A percentile compares a stretch with the other conserved stretches of the same genome.
phyloP scores from a whole-genome alignment of 2,113 vertebrate species.

The Ceyx melanurus region DNA sequence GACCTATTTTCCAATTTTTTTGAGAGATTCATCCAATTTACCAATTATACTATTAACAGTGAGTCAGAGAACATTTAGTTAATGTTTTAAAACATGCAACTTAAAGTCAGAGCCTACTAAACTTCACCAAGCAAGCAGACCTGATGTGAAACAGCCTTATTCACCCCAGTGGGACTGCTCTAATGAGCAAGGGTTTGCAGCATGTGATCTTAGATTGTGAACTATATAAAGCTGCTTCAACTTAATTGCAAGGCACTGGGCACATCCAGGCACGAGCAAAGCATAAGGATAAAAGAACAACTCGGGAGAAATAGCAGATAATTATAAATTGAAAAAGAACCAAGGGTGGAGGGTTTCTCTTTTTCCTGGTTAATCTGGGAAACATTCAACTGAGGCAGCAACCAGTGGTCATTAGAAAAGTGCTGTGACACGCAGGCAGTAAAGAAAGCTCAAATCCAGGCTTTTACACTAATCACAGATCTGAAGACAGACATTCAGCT shows the following conservation, averaged over 20 bases:
- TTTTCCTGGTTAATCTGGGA: constrained; percentile 6
- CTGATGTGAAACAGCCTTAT: not conserved
- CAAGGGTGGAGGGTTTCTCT: constrained; percentile 4
- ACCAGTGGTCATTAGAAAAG: constrained; percentile 39
- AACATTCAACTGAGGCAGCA: constrained; percentile 13
- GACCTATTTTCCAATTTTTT: not conserved
- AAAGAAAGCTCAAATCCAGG: constrained; percentile 1
- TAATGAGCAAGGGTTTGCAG: constrained; percentile 23
- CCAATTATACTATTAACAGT: not conserved
- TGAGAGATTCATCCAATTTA: not conserved
- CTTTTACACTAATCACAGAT: constrained; percentile 35
- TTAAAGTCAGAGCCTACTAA: constrained; percentile 12
- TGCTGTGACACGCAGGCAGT: not conserved
- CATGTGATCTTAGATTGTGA: not conserved
- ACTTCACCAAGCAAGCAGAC: not conserved
- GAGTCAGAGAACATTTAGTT: constrained; percentile 33
- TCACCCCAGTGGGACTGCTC: not conserved
- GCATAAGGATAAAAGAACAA: not conserved
- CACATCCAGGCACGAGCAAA: constrained; percentile 27
- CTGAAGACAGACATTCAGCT: not conserved
- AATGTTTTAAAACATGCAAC: not conserved
- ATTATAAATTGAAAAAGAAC: constrained; percentile 47
- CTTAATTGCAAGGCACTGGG: constrained; percentile 52
- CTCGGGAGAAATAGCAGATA: constrained; percentile 12
- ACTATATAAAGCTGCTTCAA: not conserved